A percentile compares a stretch with the other conserved stretches of the same genome.
These are phyloP conservation scores for Otolemur crassicaudatus DNA, from an alignment of 2,797 vertebrate species.

Conservation along the genomic window DNA sequence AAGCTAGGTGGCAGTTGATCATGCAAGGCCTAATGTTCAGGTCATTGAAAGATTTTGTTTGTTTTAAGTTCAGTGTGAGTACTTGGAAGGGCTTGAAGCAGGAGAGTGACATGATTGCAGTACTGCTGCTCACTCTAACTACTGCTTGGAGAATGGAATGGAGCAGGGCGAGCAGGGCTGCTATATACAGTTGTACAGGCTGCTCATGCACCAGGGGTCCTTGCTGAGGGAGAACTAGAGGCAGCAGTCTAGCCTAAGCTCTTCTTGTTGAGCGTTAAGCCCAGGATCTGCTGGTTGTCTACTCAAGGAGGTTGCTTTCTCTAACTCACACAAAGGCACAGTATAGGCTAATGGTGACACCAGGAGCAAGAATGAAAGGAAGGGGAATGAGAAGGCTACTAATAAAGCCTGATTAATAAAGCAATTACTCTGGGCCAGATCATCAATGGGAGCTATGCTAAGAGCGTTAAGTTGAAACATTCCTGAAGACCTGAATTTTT, in stretches of 20 bases:
- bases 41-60: not conserved
- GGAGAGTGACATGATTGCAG: not conserved
- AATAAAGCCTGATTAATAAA: not conserved
- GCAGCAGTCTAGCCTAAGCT: not conserved
- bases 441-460: not conserved
- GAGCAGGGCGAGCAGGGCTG: not conserved
- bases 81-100: conserved; percentile 7
- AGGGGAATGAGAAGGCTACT: not conserved
- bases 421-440: not conserved
- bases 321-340: not conserved
- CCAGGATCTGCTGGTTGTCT: not conserved
- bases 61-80: not conserved
- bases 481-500: not conserved
- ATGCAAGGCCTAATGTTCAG: not conserved
- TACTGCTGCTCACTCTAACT: not conserved
- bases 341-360: not conserved
- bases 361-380: not conserved
- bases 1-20: not conserved
- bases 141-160: not conserved
- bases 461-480: not conserved
- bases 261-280: not conserved
- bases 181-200: not conserved
- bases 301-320: not conserved
- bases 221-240: not conserved
- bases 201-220: not conserved